Conservation (phyloP, 1,140 invertebrate species). For the Drosophila repleta region DNA sequence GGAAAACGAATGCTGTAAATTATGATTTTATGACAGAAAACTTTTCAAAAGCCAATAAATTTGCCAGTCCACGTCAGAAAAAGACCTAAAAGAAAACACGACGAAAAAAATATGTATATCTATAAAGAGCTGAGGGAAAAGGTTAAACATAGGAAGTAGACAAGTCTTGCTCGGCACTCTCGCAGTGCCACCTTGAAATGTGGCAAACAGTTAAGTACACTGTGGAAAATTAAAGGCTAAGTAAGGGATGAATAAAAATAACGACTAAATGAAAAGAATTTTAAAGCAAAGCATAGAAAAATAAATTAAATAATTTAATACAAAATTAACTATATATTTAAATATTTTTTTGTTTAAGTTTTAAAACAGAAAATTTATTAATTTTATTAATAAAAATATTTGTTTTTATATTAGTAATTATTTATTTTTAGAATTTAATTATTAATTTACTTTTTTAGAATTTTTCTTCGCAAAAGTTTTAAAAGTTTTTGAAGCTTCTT, state of each 20-base stretch:
- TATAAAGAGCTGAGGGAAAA: slow-evolving; percentile 32
- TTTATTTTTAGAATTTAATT: too few relatives aligned
- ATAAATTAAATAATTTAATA: background rate
- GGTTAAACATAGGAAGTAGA: slow-evolving; percentile 34
- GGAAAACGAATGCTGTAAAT: slow-evolving; percentile 77
- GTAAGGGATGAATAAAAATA: background rate
- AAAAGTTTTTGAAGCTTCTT: too few relatives aligned
- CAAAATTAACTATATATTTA: too few relatives aligned
- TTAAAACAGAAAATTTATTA: too few relatives aligned
- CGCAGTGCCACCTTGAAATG: slow-evolving; percentile 35
- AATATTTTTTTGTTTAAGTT: too few relatives aligned
- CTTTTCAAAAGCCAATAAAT: slow-evolving; percentile 78
- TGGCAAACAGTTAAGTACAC: slow-evolving; percentile 32
- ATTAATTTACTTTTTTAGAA: too few relatives aligned
- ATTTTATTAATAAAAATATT: too few relatives aligned
- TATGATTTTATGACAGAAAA: slow-evolving; percentile 78
- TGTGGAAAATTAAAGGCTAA: slow-evolving; percentile 1
- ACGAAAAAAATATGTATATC: slow-evolving; percentile 11
- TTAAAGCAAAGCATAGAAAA: too few relatives aligned
- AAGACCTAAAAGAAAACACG: slow-evolving; percentile 10
- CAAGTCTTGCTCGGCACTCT: slow-evolving; percentile 12
- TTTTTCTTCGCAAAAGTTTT: too few relatives aligned
- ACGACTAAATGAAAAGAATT: too few relatives aligned
- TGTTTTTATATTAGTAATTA: too few relatives aligned
- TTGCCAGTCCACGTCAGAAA: slow-evolving; percentile 43